Base-by-base conservation (phyloP, 2,113 vertebrate species). In the Machaerirhynchus nigripectus region DNA sequence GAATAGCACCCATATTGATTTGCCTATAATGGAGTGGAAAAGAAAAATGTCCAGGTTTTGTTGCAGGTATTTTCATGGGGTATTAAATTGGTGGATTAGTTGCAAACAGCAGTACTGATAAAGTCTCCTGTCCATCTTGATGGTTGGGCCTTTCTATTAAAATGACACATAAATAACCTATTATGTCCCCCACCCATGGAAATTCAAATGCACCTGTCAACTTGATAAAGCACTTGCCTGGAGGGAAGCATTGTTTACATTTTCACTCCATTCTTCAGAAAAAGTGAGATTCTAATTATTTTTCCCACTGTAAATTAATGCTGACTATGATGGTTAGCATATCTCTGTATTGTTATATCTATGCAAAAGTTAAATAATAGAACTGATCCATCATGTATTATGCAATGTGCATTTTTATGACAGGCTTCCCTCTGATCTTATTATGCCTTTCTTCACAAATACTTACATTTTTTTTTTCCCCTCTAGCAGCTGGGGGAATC, bases 151-250 rank as follows among this genome's bases (percentile, higher is more conserved):
- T 99, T 99, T 98, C 98, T 99, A 99, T 99, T 98, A 98, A 98
- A 99, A 99, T 99, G 99, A 99, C 98, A 99, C 98, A 99, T 99
- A 99, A 99, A 99, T 99, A 99, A 99, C 99, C 98, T 99, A 99
- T 98, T 98, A 98, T 99, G 98, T 99, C 99, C 98, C 98, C 99
- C 99, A 99, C 99, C 98, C 98, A 99, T 98, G 98, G 98, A 99
- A 99, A 99, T 99, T 99, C 99, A 99, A 99, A 99, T 99, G 99
- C 98, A 99, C 98, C 99, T 99, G 99, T 99, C 99, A 99, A 98
- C 97, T 99, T 99, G 99, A 99, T 99, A 98, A 99, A 99, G 99
- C 98, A 99, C 99, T 99, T 98, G 99, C 99, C 99, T 99, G 99
- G 98, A 99, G 99, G 99, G 99, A 99, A 98, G 99, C 98, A 99